Base-by-base conservation (phyloP, 2,888 invertebrate genomes). In the Osedax fenrisi region DNA sequence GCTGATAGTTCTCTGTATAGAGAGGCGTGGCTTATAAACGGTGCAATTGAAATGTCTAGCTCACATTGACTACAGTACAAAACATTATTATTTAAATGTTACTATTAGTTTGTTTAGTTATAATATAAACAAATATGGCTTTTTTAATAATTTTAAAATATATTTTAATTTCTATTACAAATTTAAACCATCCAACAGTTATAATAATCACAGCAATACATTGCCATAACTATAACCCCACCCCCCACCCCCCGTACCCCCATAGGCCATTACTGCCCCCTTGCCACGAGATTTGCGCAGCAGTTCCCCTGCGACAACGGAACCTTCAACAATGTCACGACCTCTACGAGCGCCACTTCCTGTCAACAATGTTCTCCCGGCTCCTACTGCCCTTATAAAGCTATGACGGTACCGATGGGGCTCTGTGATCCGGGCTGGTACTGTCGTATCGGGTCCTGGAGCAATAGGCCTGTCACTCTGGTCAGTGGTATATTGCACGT, bases 321-420 rank as follows among this genome's bases (percentile, higher is more conserved):
- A 22, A 81, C 81, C 1, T 83, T 80, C 77, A 79, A 82, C 78
- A 81, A 81, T 64, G 77, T 77, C 13, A 81, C 81, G 2, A 78
- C 79, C 17, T 78, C 79, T 3, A 73, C 78, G 10, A 79, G 78
- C 72, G 73, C 76, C 61, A 77, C 77, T 3, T 77, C 78, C 3
- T 83, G 83, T 74, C 79, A 79, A 73, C 76, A 80, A 25, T 83
- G 83, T 78, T 76, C 79, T 2, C 80, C 81, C 2, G 83, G 83
- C 3, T 77, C 80, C 66, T 83, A 83, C 76, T 83, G 83, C 74
- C 81, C 82, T 1, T 77, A 77, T 2, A 26, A 64, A 21, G 76
- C 74, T 1, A 70, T 82, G 59, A 76, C 79, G 3, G 81, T 77
- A 21, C 81, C 81, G 2, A 78, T 80, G n/a, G 82, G 80, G 1